These are phyloP conservation scores for Agrochola litura DNA, from an alignment of 2,888 invertebrate species.

Conservation along the genomic window DNA sequence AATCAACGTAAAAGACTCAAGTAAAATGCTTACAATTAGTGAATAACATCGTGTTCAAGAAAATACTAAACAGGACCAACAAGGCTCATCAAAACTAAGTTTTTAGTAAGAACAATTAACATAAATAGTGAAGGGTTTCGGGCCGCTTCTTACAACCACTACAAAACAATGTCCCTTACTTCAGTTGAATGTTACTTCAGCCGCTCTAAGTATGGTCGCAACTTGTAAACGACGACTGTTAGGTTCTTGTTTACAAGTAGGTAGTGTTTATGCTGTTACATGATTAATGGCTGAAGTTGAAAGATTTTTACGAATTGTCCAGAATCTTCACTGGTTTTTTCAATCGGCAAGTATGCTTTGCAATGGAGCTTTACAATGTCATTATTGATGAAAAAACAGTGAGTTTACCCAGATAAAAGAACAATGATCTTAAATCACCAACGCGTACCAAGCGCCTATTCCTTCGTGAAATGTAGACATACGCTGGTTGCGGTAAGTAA, in stretches of 20 bases:
- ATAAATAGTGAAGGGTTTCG: conserved; percentile 46
- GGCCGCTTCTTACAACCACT: conserved; percentile 45
- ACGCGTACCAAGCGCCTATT: background rate
- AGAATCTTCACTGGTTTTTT: background rate
- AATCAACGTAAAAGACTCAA: background rate
- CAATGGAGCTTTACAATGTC: background rate
- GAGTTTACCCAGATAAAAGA: background rate
- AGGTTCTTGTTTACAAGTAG: conserved; percentile 34
- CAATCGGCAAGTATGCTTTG: background rate
- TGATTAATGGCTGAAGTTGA: conserved; percentile 15
- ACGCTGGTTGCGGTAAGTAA: background rate
- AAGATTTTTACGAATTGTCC: background rate
- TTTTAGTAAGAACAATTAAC: conserved; percentile 45
- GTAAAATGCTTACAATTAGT: conserved; percentile 15
- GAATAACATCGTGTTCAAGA: conserved; percentile 1
- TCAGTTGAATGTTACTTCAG: conserved; percentile 29
- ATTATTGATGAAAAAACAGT: background rate
- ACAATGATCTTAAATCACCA: background rate
- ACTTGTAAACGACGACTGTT: conserved; percentile 38
- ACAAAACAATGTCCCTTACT: conserved; percentile 54
- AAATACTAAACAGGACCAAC: conserved; percentile 4
- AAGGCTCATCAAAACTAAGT: conserved; percentile 43
- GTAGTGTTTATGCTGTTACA: conserved; percentile 6
- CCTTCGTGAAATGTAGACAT: background rate
- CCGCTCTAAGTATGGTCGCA: conserved; percentile 28